Evolutionary conservation across 2,113 vertebrate species (phyloP).

Genomic region (Pollachius pollachius): DNA sequence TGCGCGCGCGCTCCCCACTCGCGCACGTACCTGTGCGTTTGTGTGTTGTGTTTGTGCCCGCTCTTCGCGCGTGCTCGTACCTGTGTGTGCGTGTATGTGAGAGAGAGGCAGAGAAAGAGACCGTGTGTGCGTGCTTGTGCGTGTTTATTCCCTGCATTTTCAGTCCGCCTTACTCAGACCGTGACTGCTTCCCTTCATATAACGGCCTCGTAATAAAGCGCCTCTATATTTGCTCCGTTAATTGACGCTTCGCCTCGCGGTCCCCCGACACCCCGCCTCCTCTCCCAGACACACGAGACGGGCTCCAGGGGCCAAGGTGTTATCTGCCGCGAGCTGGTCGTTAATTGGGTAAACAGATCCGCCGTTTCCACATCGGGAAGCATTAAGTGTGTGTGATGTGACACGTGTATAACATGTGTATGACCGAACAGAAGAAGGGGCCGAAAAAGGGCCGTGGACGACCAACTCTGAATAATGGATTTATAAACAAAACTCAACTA

Average conservation of each 20-base stretch:
- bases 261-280: not conserved
- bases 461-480: too few species aligned
- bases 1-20: too few species aligned
- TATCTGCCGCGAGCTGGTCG: conserved; percentile 10
- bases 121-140: not conserved
- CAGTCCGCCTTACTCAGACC: too few species aligned
- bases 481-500: too few species aligned
- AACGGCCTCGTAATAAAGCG: not conserved
- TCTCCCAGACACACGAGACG: conserved; percentile 8
- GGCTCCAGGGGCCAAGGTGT: conserved; percentile 9
- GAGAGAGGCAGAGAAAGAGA: too few species aligned
- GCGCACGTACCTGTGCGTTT: not conserved
- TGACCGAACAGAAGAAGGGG: too few species aligned
- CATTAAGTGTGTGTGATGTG: conserved; percentile 18
- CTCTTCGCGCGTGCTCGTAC: too few species aligned
- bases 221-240: not conserved
- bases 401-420: conserved; percentile 4
- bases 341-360: conserved; percentile 41
- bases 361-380: not conserved
- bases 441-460: too few species aligned
- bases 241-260: not conserved
- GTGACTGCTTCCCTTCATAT: too few species aligned
- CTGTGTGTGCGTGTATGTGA: not conserved
- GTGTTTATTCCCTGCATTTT: not conserved
- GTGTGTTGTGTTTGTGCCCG: not conserved